Evolutionary conservation across 2,113 vertebrate genomes (phyloP), one percentile per base, ranked within the genome.

Genomic region (Paradoxurus hermaphroditus): DNA sequence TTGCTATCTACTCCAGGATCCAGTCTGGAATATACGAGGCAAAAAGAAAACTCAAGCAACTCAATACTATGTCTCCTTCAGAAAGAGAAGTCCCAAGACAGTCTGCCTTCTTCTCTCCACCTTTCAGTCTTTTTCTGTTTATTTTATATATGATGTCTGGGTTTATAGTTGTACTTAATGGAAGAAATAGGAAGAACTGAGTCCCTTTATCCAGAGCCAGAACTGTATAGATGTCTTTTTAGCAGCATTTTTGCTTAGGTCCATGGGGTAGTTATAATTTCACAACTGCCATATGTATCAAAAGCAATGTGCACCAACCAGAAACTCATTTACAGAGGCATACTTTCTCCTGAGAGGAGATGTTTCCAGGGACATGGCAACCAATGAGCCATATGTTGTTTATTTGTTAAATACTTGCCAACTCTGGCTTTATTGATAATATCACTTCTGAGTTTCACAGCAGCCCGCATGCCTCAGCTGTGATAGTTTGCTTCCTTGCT

Each of bases 361-460:
- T 31, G 79, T 87, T 96, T 96, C 84, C 73, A 93, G 97, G 75
- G 82, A 98, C 87, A 86, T 49, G 72, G 73, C 75, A 97, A 97
- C 94, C 91, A 70, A 94, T 75, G 92, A 90, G 86, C 96, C 95
- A 94, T 98, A 96, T 96, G 97, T 63, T 97, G 95, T 95, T 98
- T 97, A 96, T 97, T 98, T 98, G 98, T 94, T 97, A 92, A 77
- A 96, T 92, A 86, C 73, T 96, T 91, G 91, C 94, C 96, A 95
- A 91, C 95, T 97, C 88, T 91, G 95, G 85, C 96, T 98, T 96
- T 97, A 98, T 94, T 94, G 93, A 97, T 98, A 96, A 97, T 95
- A 92, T 83, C 96, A 91, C 85, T 97, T 97, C 70, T 96, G 90
- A 63, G 95, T 91, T 83, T 96, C 97, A 41, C 92, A 79, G 97